Percentiles rank a stretch among this genome's conserved stretches.
These are phyloP conservation scores for Drosophila kambysellisi DNA, from an alignment of 2,888 invertebrate genomes.

Conservation along the genomic window DNA sequence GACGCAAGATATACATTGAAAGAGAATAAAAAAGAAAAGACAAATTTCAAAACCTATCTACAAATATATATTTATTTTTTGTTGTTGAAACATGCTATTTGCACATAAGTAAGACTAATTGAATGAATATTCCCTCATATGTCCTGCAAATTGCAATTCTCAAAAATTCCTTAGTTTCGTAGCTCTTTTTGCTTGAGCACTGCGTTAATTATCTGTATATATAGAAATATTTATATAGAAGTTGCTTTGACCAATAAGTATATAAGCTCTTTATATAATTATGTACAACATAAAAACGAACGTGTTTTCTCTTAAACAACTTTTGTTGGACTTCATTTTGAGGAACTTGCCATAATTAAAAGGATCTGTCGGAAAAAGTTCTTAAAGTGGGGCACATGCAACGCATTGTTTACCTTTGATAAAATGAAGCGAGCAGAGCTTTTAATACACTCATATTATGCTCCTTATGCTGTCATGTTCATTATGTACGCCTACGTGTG, in stretches of 20 bases:
- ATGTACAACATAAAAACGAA: background rate
- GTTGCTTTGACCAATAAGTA: background rate
- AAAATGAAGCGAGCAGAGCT: slow-evolving; percentile 2
- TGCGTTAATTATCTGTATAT: background rate
- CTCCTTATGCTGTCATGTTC: slow-evolving; percentile 3
- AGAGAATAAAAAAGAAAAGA: background rate
- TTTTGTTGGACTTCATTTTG: background rate
- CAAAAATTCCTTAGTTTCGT: background rate
- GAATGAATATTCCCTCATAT: background rate
- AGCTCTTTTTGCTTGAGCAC: background rate
- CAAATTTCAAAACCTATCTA: background rate
- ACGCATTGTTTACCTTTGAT: background rate
- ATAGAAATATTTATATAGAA: background rate
- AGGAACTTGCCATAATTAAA: background rate
- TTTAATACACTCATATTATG: background rate
- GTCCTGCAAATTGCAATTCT: background rate
- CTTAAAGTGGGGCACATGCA: background rate
- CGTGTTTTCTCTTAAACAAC: background rate
- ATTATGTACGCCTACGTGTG: background rate
- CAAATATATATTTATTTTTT: too few relatives aligned
- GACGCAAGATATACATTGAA: background rate
- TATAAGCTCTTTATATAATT: background rate
- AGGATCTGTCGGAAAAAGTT: background rate
- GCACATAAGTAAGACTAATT: background rate
- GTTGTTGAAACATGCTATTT: too few relatives aligned